Evolutionary conservation across 2,797 vertebrate genomes (phyloP), one percentile per base, ranked within the genome.

Genomic region (Uromys caudimaculatus): DNA sequence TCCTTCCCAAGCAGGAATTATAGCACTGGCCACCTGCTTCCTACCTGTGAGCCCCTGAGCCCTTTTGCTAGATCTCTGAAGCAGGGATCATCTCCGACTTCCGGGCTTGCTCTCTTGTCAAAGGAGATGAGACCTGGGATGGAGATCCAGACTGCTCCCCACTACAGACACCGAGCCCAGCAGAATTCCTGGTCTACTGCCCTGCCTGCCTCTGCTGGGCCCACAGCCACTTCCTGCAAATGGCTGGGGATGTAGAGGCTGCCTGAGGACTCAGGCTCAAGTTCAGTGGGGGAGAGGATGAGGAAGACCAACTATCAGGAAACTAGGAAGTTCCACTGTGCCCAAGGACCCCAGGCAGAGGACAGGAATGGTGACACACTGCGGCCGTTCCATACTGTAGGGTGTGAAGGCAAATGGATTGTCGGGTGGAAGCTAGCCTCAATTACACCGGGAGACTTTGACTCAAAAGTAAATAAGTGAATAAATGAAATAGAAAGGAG

Each of bases 1-100:
- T 44, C 21, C 52, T 67, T 62, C 29, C 79, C n/a, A 47, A 50
- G 64, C 1, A 4, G 78, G 7, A 21, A 67, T 9, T 52, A 32
- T 24, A 38, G 52, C 5, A 3, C 78, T 1, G 67, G 62, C 4
- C 50, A 19, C 4, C 41, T 56, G 76, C 27, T 24, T 38, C 10
- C 1, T 4, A 17, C 0, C 41, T 27, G 2, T 58, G 35, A 13
- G 14, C 38, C 6, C 6, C 11, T 1, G 0, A 29, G 81, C 12
- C 62, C 17, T 35, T 71, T n/a, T 24, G 29, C 19, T 3, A 16
- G 67, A 38, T 50, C 50, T 54, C 27, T 6, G 54, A 47, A 6
- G 16, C 4, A 19, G 1, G 81, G 7, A 0, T 52, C 12, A 2
- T 14, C 79, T 86, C 56, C 3, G 44, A 10, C 10, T 41, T 73